phyloP scores from a whole-genome alignment of 2,888 invertebrate species.

The Phortica magna region DNA sequence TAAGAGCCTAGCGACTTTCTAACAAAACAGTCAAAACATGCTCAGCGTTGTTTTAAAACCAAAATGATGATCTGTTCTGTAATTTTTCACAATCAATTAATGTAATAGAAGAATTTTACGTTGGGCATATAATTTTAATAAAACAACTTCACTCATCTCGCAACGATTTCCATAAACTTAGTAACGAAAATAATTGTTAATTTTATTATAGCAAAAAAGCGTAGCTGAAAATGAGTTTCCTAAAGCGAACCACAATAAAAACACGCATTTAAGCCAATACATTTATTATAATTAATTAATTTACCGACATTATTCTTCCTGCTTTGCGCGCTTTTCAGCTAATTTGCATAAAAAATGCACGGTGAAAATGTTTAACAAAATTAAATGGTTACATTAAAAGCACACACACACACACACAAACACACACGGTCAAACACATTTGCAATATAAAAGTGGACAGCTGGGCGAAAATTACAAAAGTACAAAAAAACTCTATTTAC shows the following conservation, averaged over 20 bases:
- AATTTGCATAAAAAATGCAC: conserved; percentile 9
- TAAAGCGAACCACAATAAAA: not conserved
- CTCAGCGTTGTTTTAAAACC: too few relatives aligned
- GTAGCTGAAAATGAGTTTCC: not conserved
- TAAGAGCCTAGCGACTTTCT: too few relatives aligned
- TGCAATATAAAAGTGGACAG: not conserved
- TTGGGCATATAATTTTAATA: too few relatives aligned
- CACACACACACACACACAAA: not conserved
- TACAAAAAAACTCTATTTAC: not conserved
- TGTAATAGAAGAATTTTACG: too few relatives aligned
- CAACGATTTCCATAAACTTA: too few relatives aligned
- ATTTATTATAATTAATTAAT: conserved; percentile 20
- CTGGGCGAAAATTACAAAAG: not conserved
- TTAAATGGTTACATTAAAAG: conserved; percentile 7
- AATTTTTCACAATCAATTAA: too few relatives aligned
- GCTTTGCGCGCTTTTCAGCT: not conserved
- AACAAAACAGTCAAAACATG: too few relatives aligned
- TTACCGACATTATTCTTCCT: conserved; percentile 7
- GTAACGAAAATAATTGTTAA: not conserved
- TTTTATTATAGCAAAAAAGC: not conserved
- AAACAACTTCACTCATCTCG: too few relatives aligned
- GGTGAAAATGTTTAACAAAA: conserved; percentile 10
- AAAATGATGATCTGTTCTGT: too few relatives aligned
- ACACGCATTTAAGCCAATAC: conserved; percentile 11
- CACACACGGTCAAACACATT: not conserved